A percentile compares a stretch with the other conserved stretches of the same genome.
Evolutionary conservation across 2,113 vertebrate genomes (phyloP).

Genomic region (Prionailurus bengalensis): DNA sequence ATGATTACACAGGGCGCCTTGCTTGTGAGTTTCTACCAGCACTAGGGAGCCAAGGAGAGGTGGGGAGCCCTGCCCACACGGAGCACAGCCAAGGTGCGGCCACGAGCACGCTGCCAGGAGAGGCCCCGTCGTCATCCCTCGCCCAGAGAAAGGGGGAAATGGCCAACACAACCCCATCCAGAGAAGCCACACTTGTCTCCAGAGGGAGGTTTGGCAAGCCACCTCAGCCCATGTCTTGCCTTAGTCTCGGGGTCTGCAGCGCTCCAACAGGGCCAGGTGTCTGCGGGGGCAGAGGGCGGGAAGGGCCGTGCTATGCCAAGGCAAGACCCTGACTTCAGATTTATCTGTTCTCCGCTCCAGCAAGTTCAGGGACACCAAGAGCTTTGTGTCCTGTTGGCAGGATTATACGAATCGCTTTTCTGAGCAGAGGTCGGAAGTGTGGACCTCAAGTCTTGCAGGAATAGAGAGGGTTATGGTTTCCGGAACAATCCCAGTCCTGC

Average conservation of each 20-base stretch:
- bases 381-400: neutral
- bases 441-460: rapidly evolving
- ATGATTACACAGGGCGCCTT: neutral
- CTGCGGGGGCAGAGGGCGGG: neutral
- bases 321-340: neutral
- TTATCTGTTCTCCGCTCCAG: neutral
- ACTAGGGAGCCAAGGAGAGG: rapidly evolving
- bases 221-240: no score
- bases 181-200: no score
- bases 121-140: neutral
- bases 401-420: rapidly evolving
- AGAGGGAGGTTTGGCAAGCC: rapidly evolving
- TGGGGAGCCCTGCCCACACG: neutral
- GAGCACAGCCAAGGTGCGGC: neutral
- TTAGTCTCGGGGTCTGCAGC: rapidly evolving
- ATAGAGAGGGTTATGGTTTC: rapidly evolving
- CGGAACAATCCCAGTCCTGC: rapidly evolving
- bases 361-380: no score
- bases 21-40: neutral
- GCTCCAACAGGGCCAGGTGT: neutral
- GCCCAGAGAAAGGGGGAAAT: neutral
- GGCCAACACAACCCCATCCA: rapidly evolving
- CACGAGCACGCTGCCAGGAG: neutral
- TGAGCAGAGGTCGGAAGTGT: rapidly evolving
- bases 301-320: rapidly evolving